Evolutionary conservation across 2,113 vertebrate genomes (phyloP).

Genomic region (Rhinichthys klamathensis): DNA sequence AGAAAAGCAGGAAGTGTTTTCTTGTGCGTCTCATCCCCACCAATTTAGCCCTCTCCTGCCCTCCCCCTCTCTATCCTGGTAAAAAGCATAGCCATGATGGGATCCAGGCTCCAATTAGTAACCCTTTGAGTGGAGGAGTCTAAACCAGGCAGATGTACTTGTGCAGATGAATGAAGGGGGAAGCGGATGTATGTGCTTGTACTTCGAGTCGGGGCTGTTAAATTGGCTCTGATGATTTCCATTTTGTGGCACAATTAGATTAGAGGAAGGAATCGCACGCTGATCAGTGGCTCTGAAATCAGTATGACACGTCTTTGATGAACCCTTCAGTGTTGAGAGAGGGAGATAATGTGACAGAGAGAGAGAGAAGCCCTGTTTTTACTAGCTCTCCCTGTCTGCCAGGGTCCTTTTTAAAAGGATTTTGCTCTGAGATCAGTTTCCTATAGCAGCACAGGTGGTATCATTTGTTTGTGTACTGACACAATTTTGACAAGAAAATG

Average conservation of each 20-base stretch:
- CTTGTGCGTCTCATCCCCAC: constrained; percentile 34
- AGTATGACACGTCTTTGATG: constrained; percentile 54
- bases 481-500: constrained; percentile 43
- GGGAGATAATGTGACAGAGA: constrained; percentile 41
- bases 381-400: constrained; percentile 33
- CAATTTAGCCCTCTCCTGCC: constrained; percentile 50
- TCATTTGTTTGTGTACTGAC: constrained; percentile 40
- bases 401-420: constrained; percentile 42
- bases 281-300: constrained; percentile 56
- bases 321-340: constrained; percentile 50
- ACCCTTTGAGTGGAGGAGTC: constrained; percentile 55
- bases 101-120: constrained; percentile 57
- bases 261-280: constrained; percentile 59
- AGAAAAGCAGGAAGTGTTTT: constrained; percentile 55
- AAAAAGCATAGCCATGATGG: constrained; percentile 56
- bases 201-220: constrained; percentile 50
- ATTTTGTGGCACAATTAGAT: constrained; percentile 63
- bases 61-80: constrained; percentile 42
- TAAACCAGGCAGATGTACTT: constrained; percentile 57
- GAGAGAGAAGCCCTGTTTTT: constrained; percentile 49
- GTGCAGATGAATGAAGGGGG: constrained; percentile 57
- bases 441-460: constrained; percentile 1
- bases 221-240: constrained; percentile 61
- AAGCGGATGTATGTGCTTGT: constrained; percentile 59
- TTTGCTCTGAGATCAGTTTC: constrained; percentile 27